Evolutionary conservation across 1,140 invertebrate genomes (phyloP).

Genomic region (Drosophila subpulchrella): DNA sequence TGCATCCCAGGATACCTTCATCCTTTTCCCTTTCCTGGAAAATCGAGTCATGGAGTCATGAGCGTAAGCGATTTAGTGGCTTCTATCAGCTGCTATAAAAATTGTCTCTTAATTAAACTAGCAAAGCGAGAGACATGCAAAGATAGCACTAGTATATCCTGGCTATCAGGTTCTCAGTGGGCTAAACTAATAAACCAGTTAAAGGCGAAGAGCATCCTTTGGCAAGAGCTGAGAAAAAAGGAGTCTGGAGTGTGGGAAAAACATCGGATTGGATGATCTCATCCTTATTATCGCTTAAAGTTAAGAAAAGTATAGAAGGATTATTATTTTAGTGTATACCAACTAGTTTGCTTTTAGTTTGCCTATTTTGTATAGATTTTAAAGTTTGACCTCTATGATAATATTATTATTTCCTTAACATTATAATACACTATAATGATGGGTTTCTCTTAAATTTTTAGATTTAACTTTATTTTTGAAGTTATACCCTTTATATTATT

Average conservation of each 20-base stretch:
- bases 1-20: constrained; percentile 4
- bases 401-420: too few species aligned
- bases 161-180: constrained; percentile 25
- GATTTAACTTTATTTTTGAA: too few species aligned
- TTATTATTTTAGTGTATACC: too few species aligned
- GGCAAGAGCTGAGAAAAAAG: not conserved
- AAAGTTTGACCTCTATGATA: too few species aligned
- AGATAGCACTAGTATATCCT: constrained; percentile 8
- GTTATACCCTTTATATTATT: too few species aligned
- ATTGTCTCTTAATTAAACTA: constrained; percentile 79
- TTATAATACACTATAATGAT: too few species aligned
- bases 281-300: too few species aligned
- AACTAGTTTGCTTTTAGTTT: too few species aligned
- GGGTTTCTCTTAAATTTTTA: too few species aligned
- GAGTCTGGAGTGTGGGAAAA: not conserved
- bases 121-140: constrained; percentile 33
- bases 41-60: constrained; percentile 22
- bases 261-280: not conserved
- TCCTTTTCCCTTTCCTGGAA: not conserved
- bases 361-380: too few species aligned
- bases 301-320: too few species aligned
- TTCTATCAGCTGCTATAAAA: constrained; percentile 74
- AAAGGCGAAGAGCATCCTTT: not conserved
- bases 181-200: constrained; percentile 40
- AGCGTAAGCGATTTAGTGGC: constrained; percentile 68